Base-by-base conservation (phyloP, 2,797 vertebrate genomes). In the Dipus sagitta region DNA sequence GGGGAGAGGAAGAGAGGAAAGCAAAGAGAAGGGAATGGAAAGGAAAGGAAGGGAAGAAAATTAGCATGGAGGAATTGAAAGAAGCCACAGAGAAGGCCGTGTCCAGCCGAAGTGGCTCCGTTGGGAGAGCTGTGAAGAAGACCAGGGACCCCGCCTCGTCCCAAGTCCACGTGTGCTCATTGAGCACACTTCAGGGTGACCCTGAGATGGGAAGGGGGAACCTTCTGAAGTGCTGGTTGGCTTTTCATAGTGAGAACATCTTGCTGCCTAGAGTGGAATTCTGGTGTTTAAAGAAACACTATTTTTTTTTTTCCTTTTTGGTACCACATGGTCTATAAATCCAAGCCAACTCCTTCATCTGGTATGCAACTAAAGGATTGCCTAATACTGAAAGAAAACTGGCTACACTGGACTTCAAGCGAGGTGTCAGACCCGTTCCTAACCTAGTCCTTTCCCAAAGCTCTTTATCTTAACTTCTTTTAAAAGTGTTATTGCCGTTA, bases 331-430 rank as follows among this genome's bases (percentile, higher is more conserved):
- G 67, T 78, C 67, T 91, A 18, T 83, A 93, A 86, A 91, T 82
- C 70, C 24, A 93, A 88, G 71, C 75, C 87, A 91, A 42, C 58
- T 90, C 60, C 87, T 72, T 96, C 92, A 88, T 72, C 68, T 85
- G 83, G 18, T 68, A 34, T 88, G 81, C 26, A 62, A 62, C 60
- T 77, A 67, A 79, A 65, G 77, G 92, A 78, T 52, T 2, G 30
- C 52, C 34, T 72, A 92, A 32, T 71, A 80, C 62, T 80, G 47
- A 52, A 84, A 28, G 34, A 80, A 75, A 92, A 81, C 47, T 88
- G 75, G 15, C 42, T 62, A 26, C 42, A 17, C 1, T 65, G 14
- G 34, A 15, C 47, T 83, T 86, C 78, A n/a, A 5, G 24, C n/a
- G 52, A 65, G 65, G 47, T 42, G 62, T 9, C 70, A 30, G 11